Conservation (phyloP, 1,140 invertebrate species). For the Alviniconcha marisindica region DNA sequence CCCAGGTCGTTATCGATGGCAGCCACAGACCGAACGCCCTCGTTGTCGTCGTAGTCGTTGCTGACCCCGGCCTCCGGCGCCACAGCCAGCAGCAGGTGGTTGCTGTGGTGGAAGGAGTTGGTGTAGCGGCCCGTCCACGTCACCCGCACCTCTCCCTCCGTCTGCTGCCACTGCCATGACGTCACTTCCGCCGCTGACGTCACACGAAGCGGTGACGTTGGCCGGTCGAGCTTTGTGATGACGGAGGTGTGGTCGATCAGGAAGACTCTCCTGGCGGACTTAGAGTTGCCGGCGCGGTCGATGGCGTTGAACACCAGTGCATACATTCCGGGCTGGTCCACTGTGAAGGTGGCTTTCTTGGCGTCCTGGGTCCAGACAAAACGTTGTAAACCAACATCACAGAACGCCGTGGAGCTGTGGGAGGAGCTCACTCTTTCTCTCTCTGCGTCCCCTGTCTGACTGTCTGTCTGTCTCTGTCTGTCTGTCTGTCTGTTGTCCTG, state of each 20-base stretch:
- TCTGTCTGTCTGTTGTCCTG: too few relatives aligned
- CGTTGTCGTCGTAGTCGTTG: conserved; percentile 48
- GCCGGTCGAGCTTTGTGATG: neutral
- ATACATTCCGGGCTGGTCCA: conserved; percentile 45
- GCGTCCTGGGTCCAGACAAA: too few relatives aligned
- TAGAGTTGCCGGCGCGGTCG: conserved; percentile 51
- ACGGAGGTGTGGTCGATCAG: conserved; percentile 44
- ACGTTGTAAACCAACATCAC: too few relatives aligned
- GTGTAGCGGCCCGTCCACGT: conserved; percentile 46
- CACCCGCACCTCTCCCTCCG: conserved; percentile 29
- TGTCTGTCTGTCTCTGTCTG: too few relatives aligned
- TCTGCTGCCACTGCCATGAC: conserved; percentile 40
- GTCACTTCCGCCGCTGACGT: conserved; percentile 40
- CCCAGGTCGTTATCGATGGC: conserved; percentile 45
- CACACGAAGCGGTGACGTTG: conserved; percentile 14
- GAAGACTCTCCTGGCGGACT: conserved; percentile 46
- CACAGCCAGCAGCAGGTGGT: conserved; percentile 47
- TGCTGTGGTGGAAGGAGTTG: conserved; percentile 41
- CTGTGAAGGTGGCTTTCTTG: neutral
- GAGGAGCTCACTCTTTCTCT: too few relatives aligned
- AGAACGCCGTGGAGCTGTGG: too few relatives aligned
- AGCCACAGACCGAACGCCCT: conserved; percentile 42
- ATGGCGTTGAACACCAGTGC: conserved; percentile 42
- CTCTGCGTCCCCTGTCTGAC: too few relatives aligned
- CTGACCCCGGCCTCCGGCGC: conserved; percentile 14